Evolutionary conservation across 2,888 invertebrate species (phyloP).

Genomic region (Crocallis elinguaria): DNA sequence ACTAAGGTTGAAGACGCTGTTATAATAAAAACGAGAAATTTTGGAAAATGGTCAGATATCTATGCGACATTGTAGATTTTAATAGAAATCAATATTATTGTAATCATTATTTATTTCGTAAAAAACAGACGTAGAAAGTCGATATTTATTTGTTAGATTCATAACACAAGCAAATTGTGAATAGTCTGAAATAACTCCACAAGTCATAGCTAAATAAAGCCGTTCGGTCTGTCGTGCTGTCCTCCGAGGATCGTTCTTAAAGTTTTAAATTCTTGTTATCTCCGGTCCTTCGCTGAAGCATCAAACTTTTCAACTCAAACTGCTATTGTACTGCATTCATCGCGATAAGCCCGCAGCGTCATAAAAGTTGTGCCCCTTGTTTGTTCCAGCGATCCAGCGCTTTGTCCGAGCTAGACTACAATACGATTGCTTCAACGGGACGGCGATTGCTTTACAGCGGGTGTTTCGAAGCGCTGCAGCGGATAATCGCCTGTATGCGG

Average conservation of each 20-base stretch:
- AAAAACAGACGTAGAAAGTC: too few species aligned
- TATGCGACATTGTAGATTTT: too few species aligned
- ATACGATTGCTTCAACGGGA: constrained; percentile 3
- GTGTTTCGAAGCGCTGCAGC: constrained; percentile 18
- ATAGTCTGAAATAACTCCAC: too few species aligned
- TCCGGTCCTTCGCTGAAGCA: constrained; percentile 21
- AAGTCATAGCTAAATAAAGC: too few species aligned
- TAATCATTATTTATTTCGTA: too few species aligned
- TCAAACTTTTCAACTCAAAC: constrained; percentile 22
- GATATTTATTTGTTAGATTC: too few species aligned
- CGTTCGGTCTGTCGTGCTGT: constrained; percentile 6
- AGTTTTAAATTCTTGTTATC: constrained; percentile 25
- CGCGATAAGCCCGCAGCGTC: constrained; percentile 25
- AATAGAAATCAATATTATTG: too few species aligned
- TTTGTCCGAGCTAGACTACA: constrained; percentile 6
- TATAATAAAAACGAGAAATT: too few species aligned
- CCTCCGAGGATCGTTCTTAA: constrained; percentile 10
- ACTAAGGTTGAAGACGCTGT: too few species aligned
- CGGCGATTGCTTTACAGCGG: constrained; percentile 4
- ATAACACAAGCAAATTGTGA: too few species aligned
- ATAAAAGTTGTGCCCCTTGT: constrained; percentile 27
- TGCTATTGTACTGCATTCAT: constrained; percentile 24
- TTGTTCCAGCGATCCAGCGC: constrained; percentile 22
- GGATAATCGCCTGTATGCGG: constrained; percentile 7
- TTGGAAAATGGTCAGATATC: too few species aligned